Percentiles rank a stretch among this genome's conserved stretches.
Evolutionary conservation across 2,888 invertebrate species (phyloP).

Genomic region (Pheosia gnoma): DNA sequence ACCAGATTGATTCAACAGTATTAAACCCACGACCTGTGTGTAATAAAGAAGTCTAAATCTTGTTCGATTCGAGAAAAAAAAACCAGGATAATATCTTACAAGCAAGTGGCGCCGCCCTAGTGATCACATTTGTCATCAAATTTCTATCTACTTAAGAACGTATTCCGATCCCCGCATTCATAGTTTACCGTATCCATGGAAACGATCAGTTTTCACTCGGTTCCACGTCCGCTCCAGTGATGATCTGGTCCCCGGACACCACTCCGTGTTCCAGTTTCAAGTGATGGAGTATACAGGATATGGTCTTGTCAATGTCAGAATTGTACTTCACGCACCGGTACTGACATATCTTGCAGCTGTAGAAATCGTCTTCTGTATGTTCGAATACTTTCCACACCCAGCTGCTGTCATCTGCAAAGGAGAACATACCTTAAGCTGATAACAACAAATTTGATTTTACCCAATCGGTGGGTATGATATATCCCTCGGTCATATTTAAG

Average conservation of each 20-base stretch:
- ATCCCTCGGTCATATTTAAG: too few species aligned
- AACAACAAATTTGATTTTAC: too few species aligned
- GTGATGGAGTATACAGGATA: slow-evolving; percentile 59
- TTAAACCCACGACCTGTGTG: too few species aligned
- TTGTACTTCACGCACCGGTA: slow-evolving; percentile 55
- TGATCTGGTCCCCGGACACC: slow-evolving; percentile 73
- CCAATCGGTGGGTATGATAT: too few species aligned
- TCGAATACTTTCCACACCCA: slow-evolving; percentile 81
- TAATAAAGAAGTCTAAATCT: too few species aligned
- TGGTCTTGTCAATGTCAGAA: slow-evolving; percentile 50
- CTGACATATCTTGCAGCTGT: slow-evolving; percentile 74
- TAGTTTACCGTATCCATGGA: background rate
- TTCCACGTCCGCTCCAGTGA: slow-evolving; percentile 62
- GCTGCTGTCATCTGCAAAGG: slow-evolving; percentile 55
- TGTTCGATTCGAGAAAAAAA: too few species aligned
- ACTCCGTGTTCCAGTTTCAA: slow-evolving; percentile 70
- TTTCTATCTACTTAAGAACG: background rate
- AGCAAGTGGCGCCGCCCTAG: too few species aligned
- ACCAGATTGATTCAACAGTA: too few species aligned
- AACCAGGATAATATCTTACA: too few species aligned
- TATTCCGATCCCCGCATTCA: background rate
- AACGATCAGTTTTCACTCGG: slow-evolving; percentile 33
- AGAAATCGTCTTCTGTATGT: slow-evolving; percentile 52
- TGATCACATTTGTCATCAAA: too few species aligned
- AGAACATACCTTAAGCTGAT: background rate